A percentile compares a stretch with the other conserved stretches of the same genome.
Conservation (phyloP, 2,113 vertebrate genomes). For the Osmerus eperlanus region DNA sequence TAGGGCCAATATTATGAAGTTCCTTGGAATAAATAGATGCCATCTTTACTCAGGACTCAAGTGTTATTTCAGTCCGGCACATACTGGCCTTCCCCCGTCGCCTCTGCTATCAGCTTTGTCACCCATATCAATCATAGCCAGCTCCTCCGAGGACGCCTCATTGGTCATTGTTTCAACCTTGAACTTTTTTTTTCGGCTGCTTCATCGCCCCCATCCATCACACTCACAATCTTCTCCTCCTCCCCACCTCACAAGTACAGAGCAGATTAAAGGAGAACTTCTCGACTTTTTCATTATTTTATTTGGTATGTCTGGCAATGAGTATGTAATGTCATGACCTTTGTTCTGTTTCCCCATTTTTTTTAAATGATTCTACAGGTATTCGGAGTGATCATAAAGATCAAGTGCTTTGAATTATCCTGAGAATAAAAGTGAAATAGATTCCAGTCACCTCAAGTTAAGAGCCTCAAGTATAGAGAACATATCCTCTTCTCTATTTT, state of each 20-base stretch:
- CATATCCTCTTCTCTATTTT: background rate
- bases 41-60: slow-evolving; percentile 14
- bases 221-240: background rate
- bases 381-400: background rate
- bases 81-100: slow-evolving; percentile 26
- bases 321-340: slow-evolving; percentile 5
- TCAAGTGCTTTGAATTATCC: background rate
- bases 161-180: slow-evolving; percentile 63
- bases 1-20: slow-evolving; percentile 15
- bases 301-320: background rate
- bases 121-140: slow-evolving; percentile 56
- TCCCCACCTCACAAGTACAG: background rate
- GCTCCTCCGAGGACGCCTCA: slow-evolving; percentile 41
- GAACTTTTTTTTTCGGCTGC: slow-evolving; percentile 22
- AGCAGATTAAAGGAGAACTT: background rate
- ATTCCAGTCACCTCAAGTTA: background rate
- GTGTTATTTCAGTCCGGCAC: slow-evolving; percentile 24
- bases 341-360: background rate
- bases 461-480: background rate
- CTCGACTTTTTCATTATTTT: slow-evolving; percentile 4
- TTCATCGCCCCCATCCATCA: slow-evolving; percentile 57
- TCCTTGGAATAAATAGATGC: slow-evolving; percentile 10
- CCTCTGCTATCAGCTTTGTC: slow-evolving; percentile 47
- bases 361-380: background rate
- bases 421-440: slow-evolving; percentile 5